phyloP scores from a whole-genome alignment of 1,140 invertebrate genomes.

The Brachionus rotundiformis region DNA sequence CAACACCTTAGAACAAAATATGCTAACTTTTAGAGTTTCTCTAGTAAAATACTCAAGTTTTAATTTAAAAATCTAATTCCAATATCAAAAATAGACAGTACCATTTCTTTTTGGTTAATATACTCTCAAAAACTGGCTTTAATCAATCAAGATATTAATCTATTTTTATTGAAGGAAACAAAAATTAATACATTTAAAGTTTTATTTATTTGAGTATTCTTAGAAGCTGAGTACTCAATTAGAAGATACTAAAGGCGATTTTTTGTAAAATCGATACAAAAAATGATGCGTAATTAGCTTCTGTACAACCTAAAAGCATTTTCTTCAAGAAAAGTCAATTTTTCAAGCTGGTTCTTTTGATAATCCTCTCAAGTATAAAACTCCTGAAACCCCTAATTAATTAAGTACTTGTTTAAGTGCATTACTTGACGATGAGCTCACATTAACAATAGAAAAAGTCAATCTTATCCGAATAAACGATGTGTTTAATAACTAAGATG shows the following conservation, averaged over 20 bases:
- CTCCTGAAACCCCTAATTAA: not conserved
- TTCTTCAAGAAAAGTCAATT: not conserved
- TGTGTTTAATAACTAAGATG: conserved; percentile 14
- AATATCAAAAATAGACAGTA: too few species aligned
- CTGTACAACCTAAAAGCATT: not conserved
- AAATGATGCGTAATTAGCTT: not conserved
- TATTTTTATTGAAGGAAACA: too few species aligned
- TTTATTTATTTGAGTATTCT: too few species aligned
- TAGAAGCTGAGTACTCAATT: too few species aligned
- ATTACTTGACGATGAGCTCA: conserved; percentile 7
- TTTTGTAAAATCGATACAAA: not conserved
- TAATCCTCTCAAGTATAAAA: not conserved
- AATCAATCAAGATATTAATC: too few species aligned
- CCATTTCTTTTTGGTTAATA: too few species aligned
- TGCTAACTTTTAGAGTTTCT: too few species aligned
- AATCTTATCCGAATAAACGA: conserved; percentile 7
- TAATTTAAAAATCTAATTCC: too few species aligned
- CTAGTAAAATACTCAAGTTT: too few species aligned
- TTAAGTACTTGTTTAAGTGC: conserved; percentile 2
- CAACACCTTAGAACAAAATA: not conserved
- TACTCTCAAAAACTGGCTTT: too few species aligned
- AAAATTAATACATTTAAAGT: too few species aligned
- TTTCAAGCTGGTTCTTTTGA: conserved; percentile 1
- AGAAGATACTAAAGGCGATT: not conserved
- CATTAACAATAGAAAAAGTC: not conserved